phyloP scores from a whole-genome alignment of 1,140 invertebrate species.

The Drosophila teissieri region DNA sequence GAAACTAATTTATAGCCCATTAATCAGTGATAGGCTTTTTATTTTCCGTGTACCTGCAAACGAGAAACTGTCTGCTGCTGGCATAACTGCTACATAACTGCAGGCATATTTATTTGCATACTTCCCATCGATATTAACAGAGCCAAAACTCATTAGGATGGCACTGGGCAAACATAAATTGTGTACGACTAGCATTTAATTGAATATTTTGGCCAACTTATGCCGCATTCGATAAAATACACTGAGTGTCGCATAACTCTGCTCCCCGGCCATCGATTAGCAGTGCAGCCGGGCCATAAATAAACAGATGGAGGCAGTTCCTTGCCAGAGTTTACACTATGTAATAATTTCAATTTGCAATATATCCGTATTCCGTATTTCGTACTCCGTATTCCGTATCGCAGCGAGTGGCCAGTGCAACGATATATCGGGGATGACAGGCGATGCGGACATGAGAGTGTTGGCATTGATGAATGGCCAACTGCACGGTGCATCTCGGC shows the following conservation, averaged over 20 bases:
- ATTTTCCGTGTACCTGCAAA: slow-evolving; percentile 9
- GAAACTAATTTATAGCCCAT: neutral
- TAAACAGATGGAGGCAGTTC: slow-evolving; percentile 39
- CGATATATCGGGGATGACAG: slow-evolving; percentile 65
- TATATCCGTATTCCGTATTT: slow-evolving; percentile 13
- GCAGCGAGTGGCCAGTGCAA: slow-evolving; percentile 5
- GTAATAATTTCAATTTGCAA: slow-evolving; percentile 78
- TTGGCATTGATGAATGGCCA: slow-evolving; percentile 76
- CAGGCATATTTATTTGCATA: slow-evolving; percentile 45
- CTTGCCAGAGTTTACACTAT: slow-evolving; percentile 52
- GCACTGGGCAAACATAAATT: slow-evolving; percentile 66
- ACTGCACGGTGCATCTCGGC: slow-evolving; percentile 15
- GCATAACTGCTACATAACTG: slow-evolving; percentile 8
- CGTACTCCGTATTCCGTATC: neutral
- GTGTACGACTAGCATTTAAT: slow-evolving; percentile 64
- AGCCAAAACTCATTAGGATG: slow-evolving; percentile 62
- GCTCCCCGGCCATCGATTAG: slow-evolving; percentile 53
- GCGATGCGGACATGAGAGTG: slow-evolving; percentile 62
- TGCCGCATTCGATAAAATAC: slow-evolving; percentile 68
- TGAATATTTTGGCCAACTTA: slow-evolving; percentile 76
- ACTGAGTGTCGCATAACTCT: slow-evolving; percentile 68
- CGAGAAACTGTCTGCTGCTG: neutral
- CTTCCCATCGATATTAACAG: slow-evolving; percentile 22
- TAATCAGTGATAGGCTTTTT: neutral
- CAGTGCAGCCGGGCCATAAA: slow-evolving; percentile 59